Evolutionary conservation across 2,888 invertebrate genomes (phyloP).

Genomic region (Ypsolopha sequella): DNA sequence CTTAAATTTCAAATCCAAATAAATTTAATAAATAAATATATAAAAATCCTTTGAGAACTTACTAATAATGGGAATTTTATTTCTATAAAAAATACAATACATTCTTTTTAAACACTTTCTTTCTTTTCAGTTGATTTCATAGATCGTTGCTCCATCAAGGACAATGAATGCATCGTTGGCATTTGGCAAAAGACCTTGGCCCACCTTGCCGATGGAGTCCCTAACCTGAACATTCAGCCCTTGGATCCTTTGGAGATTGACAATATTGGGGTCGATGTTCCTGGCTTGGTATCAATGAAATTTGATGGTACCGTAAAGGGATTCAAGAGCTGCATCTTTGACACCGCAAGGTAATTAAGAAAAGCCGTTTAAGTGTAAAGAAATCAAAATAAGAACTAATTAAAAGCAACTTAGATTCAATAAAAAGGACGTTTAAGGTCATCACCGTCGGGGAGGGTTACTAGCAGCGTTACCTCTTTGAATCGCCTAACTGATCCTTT

Average conservation of each 20-base stretch:
- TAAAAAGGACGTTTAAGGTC: too few species aligned
- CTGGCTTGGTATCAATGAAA: constrained; percentile 21
- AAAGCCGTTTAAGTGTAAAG: neutral
- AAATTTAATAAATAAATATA: too few species aligned
- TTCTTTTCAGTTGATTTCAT: constrained; percentile 25
- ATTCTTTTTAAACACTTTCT: neutral
- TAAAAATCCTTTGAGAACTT: too few species aligned
- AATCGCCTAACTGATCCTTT: too few species aligned
- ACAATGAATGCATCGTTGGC: constrained; percentile 21
- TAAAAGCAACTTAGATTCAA: too few species aligned
- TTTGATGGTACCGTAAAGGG: constrained; percentile 29
- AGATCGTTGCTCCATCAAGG: constrained; percentile 24
- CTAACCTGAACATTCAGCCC: constrained; percentile 24
- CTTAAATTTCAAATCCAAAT: too few species aligned
- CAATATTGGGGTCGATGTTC: constrained; percentile 19
- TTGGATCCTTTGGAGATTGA: constrained; percentile 26
- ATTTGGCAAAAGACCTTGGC: constrained; percentile 16
- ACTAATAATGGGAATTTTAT: too few species aligned
- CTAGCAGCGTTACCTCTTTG: too few species aligned
- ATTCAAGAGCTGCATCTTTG: constrained; percentile 24
- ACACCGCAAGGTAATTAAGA: constrained; percentile 22
- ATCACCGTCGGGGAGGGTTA: too few species aligned
- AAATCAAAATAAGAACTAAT: too few species aligned
- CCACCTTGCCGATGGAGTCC: constrained; percentile 23
- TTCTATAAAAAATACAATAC: too few species aligned